Base-by-base conservation (phyloP, 2,888 invertebrate species). In the Syritta pipiens region DNA sequence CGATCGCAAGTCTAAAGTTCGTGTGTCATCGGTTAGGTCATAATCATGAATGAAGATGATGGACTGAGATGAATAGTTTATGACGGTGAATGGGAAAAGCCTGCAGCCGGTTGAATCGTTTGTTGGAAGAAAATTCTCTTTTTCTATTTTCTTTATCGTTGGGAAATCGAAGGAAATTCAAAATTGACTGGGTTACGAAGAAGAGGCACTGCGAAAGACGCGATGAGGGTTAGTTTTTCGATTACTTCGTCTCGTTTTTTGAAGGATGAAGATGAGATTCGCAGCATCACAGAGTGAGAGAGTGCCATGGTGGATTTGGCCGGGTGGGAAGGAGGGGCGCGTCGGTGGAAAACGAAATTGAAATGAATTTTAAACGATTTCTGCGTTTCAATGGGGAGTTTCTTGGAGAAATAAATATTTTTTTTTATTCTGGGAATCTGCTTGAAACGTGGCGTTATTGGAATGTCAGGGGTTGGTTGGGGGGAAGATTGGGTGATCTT, bases 61-160 rank as follows among this genome's bases (percentile, higher is more conserved):
- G 65, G 77, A 65, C 77, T 77, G 30, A 46, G 59, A 60, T 77
- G 77, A 77, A 77, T 77, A 77, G 71, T 72, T 77, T 60, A 77
- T 77, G 37, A 28, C 12, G 26, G 49, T 48, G 55, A 26, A 59
- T 51, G 42, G n/a, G n/a, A n/a, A n/a, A n/a, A n/a, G n/a, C n/a
- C n/a, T n/a, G n/a, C n/a, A n/a, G n/a, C n/a, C 59, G 63, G 40
- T 60, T 32, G 46, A 65, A 60, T 77, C 44, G 48, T 35, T 53
- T 48, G 59, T 10, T 42, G n/a, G n/a, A 14, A 42, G 32, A 28
- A 53, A 59, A 53, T 51, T 48, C 32, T 60, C 59, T 59, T 37
- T 17, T 37, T 1, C 53, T 20, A 60, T 53, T 68, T 62, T 75
- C 48, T 67, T 57, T 44, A 12, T 37, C 37, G 7, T 37, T 9